Base-by-base conservation (phyloP, 2,113 vertebrate species). In the Sigmodon hispidus region DNA sequence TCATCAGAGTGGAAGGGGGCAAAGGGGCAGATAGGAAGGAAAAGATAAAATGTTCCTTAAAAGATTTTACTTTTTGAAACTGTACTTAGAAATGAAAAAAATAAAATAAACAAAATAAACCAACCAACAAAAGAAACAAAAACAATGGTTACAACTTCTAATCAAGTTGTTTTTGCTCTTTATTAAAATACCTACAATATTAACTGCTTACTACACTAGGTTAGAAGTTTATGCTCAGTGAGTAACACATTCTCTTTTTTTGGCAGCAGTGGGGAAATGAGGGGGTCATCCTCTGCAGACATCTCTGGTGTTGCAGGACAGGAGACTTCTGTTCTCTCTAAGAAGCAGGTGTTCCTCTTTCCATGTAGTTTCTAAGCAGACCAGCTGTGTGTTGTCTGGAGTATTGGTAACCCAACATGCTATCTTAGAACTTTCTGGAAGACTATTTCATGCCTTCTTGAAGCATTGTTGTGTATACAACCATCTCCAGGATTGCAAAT, bases 231-330 rank as follows among this genome's bases (percentile, higher is more conserved):
- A 61, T 34, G 52, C 59, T 95, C 43, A 80, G 9, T 17, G 26
- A 29, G 43, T 79, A 3, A 0, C 15, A 17, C 31, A 36, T 75
- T 91, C 67, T 94, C 22, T 65, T 26, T 26, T 31, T 67, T 24
- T 50, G 52, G 26, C n/a, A 84, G 10, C n/a, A 55, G 7, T 50
- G 26, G 61, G 40, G 36, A 43, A 61, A 5, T 69, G 59, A 34
- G 19, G 1, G 61, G 3, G 5, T 17, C 2, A 3, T n/a, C 13
- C 3, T 34, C 40, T 69, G 63, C 16, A 75, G 24, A 5, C 2
- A 19, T 8, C 0, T 0, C 1, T n/a, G 21, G 10, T 22, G 3
- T 16, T 48, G 7, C 6, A 5, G 40, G 36, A n/a, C 10, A 85
- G 3, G 17, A 85, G 29, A 26, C 4, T 40, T 69, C 40, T 43